A percentile compares a stretch with the other conserved stretches of the same genome.
Evolutionary conservation across 2,797 vertebrate species (phyloP).

Genomic region (Enteromius viviparus): DNA sequence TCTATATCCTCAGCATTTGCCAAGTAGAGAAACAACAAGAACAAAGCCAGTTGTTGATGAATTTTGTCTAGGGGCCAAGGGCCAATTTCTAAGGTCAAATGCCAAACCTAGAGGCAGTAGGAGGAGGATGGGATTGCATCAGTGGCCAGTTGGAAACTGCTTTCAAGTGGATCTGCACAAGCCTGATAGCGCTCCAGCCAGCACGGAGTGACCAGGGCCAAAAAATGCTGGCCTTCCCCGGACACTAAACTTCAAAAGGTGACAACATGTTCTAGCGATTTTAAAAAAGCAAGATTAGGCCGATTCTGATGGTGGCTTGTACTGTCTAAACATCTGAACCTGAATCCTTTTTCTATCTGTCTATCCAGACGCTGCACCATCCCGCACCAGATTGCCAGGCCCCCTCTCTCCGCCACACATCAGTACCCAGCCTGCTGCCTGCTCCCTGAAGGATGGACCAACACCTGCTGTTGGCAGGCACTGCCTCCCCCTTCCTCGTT

Average conservation of each 20-base stretch:
- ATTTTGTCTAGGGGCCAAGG: slow-evolving; percentile 5
- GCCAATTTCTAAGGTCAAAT: slow-evolving; percentile 1
- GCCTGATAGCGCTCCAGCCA: slow-evolving; percentile 41
- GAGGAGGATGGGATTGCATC: slow-evolving; percentile 3
- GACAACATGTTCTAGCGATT: slow-evolving; percentile 19
- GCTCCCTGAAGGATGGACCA: slow-evolving; percentile 84
- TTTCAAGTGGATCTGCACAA: slow-evolving; percentile 30
- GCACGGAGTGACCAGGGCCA: slow-evolving; percentile 32
- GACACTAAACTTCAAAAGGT: slow-evolving; percentile 31
- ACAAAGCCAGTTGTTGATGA: neutral
- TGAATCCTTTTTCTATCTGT: slow-evolving; percentile 56
- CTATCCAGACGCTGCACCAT: slow-evolving; percentile 81
- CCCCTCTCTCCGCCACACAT: slow-evolving; percentile 86
- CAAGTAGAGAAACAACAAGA: neutral
- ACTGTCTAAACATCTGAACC: slow-evolving; percentile 38
- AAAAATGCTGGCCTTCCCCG: slow-evolving; percentile 5
- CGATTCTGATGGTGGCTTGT: slow-evolving; percentile 19
- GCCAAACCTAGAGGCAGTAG: slow-evolving; percentile 15
- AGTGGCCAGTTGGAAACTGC: slow-evolving; percentile 35
- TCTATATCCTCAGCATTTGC: slow-evolving; percentile 5
- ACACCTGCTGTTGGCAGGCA: slow-evolving; percentile 89
- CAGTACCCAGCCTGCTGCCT: slow-evolving; percentile 86
- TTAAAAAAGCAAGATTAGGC: slow-evolving; percentile 16
- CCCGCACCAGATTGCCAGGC: slow-evolving; percentile 83
- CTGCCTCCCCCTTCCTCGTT: slow-evolving; percentile 53